Evolutionary conservation across 1,140 invertebrate species (phyloP), one percentile per base, ranked within the genome.

Genomic region (Neodiprion lecontei): DNA sequence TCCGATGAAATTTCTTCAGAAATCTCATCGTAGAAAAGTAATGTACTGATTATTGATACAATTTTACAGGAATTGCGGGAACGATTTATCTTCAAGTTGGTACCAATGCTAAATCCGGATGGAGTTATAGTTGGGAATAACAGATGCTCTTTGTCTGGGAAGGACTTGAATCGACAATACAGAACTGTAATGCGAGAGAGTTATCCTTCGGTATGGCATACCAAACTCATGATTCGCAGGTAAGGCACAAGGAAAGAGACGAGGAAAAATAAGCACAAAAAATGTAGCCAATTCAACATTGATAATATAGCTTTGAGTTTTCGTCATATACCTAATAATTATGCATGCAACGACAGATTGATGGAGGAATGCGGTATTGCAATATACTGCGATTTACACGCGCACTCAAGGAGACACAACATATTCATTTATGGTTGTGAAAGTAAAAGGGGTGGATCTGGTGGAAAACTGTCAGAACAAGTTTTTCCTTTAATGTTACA

Each of bases 401-500:
- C 96, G 61, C 97, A 99, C 89, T 98, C 97, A 7, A 90, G 97
- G 73, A 95, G 95, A 84, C 96, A 97, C 86, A 99, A 99, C 87
- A 93, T 98, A 80, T 99, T 99, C 85, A 94, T 98, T 78, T 99
- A 98, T 87, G 97, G 98, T 78, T 99, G 97, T 89, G 96, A 98
- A 89, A 97, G 94, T 87, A 91, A 94, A 81, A 90, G 93, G 79
- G 76, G 80, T 9, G 92, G 92, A 79, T 90, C 92, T 61, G 93
- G 95, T n/a, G 93, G 92, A 81, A 92, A 91, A 83, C 89, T 97
- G 21, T 92, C 94, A 50, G 96, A 98, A 86, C 95, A 97, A 89
- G 93, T 98, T 48, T 98, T 97, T 88, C 96, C 96, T 2, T 86
- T 96, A 66, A 97, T 98, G 95, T 87, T 98, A 67, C 94, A 96